Conservation (phyloP, 2,888 invertebrate species). For the Caenorhabditis afra region DNA sequence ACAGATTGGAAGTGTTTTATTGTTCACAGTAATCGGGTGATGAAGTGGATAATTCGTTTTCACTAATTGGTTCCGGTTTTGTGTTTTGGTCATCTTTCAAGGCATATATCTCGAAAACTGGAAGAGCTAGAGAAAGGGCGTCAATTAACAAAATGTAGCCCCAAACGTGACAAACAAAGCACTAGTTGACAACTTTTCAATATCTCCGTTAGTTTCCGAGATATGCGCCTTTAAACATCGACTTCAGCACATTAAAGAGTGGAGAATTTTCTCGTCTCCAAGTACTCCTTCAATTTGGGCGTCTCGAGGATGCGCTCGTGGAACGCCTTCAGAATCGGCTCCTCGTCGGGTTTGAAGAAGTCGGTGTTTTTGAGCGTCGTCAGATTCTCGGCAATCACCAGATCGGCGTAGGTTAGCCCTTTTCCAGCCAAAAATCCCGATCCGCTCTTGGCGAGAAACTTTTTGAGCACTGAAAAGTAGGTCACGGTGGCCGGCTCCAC, state of each 20-base stretch:
- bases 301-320: slow-evolving; percentile 17
- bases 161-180: too few species aligned
- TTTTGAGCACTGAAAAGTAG: slow-evolving; percentile 24
- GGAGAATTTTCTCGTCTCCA: not conserved
- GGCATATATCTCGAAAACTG: too few species aligned
- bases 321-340: slow-evolving; percentile 10
- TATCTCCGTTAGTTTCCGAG: too few species aligned
- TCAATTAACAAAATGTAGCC: too few species aligned
- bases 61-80: too few species aligned
- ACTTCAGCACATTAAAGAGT: too few species aligned
- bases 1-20: not conserved
- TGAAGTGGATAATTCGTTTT: too few species aligned
- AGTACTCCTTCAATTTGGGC: slow-evolving; percentile 35
- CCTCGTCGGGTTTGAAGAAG: slow-evolving; percentile 10
- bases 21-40: too few species aligned
- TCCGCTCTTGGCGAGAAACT: slow-evolving; percentile 7
- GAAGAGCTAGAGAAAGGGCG: too few species aligned
- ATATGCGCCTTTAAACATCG: too few species aligned
- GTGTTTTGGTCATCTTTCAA: too few species aligned
- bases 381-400: slow-evolving; percentile 41
- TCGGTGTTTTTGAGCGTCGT: slow-evolving; percentile 19
- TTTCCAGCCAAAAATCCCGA: slow-evolving; percentile 38
- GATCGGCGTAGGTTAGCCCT: slow-evolving; percentile 38
- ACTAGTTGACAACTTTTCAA: too few species aligned
- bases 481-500: slow-evolving; percentile 16